Conservation (phyloP, 2,888 invertebrate species). For the Phalera bucephala region DNA sequence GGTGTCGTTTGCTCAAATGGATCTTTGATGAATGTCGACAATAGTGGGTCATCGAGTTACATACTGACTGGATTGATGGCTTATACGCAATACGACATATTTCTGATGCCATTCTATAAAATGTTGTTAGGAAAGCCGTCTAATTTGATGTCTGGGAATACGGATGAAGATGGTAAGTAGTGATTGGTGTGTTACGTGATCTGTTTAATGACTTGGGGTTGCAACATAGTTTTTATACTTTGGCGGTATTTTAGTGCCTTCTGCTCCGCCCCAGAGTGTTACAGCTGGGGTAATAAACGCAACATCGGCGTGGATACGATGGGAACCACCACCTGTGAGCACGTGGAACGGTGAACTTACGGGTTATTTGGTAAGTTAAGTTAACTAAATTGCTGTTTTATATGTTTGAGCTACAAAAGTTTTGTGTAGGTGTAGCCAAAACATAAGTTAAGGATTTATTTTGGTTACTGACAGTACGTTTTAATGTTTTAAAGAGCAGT, state of each 20-base stretch:
- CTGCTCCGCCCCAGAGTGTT: conserved; percentile 90
- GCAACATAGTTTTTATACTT: conserved; percentile 30
- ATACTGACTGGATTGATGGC: conserved; percentile 90
- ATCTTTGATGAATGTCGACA: conserved; percentile 86
- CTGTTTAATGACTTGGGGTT: conserved; percentile 23
- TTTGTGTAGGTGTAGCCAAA: conserved; percentile 32
- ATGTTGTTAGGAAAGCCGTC: conserved; percentile 95
- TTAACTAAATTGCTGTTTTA: conserved; percentile 31
- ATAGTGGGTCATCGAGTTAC: conserved; percentile 88
- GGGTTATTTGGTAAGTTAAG: conserved; percentile 93
- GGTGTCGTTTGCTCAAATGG: conserved; percentile 77
- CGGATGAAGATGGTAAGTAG: conserved; percentile 90
- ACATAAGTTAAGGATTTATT: no score
- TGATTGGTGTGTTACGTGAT: conserved; percentile 17
- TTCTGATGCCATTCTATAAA: conserved; percentile 94
- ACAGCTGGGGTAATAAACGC: conserved; percentile 91
- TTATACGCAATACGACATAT: conserved; percentile 95
- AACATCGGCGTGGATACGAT: conserved; percentile 91
- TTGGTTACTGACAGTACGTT: no score
- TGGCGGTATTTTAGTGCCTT: conserved; percentile 85
- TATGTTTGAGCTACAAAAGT: conserved; percentile 36
- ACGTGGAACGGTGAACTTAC: conserved; percentile 91
- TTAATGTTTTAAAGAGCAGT: no score
- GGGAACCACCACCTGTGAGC: conserved; percentile 90
- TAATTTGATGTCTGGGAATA: conserved; percentile 93